These are phyloP conservation scores for Delia radicum DNA, from an alignment of 1,140 invertebrate genomes.

Conservation along the genomic window DNA sequence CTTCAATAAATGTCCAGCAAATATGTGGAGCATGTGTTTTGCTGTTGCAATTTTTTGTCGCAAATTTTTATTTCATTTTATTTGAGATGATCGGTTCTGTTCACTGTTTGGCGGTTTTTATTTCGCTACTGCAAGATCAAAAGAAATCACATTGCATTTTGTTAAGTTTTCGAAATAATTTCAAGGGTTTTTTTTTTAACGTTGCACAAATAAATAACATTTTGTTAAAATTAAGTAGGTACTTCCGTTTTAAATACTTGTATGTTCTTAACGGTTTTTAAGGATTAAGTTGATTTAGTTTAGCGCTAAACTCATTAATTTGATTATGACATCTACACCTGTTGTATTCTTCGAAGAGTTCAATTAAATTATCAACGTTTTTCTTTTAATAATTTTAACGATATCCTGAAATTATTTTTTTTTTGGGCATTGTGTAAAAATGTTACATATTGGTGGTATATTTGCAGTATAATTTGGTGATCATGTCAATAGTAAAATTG, in stretches of 20 bases:
- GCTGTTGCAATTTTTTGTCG: conserved; percentile 50
- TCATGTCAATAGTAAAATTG: no score
- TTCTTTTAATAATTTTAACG: no score
- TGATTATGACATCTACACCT: background rate
- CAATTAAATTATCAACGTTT: no score
- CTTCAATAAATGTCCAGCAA: conserved; percentile 56
- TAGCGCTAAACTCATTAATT: background rate
- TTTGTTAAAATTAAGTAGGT: background rate
- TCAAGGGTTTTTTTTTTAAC: background rate
- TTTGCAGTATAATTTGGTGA: no score
- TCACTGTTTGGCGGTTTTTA: background rate
- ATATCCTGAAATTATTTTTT: no score
- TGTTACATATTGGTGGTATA: no score
- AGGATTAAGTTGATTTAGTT: background rate
- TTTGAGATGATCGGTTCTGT: background rate
- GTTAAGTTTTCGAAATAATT: background rate
- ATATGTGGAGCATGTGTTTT: conserved; percentile 57
- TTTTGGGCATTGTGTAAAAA: no score
- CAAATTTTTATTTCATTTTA: conserved; percentile 41
- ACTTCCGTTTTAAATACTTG: background rate
- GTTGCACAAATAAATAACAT: no score
- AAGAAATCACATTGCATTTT: conserved; percentile 2
- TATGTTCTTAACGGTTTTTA: background rate
- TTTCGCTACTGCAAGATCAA: background rate
- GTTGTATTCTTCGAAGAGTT: no score